A percentile compares a stretch with the other conserved stretches of the same genome.
Evolutionary conservation across 2,797 vertebrate species (phyloP).

Genomic region (Chloroceryle inda): DNA sequence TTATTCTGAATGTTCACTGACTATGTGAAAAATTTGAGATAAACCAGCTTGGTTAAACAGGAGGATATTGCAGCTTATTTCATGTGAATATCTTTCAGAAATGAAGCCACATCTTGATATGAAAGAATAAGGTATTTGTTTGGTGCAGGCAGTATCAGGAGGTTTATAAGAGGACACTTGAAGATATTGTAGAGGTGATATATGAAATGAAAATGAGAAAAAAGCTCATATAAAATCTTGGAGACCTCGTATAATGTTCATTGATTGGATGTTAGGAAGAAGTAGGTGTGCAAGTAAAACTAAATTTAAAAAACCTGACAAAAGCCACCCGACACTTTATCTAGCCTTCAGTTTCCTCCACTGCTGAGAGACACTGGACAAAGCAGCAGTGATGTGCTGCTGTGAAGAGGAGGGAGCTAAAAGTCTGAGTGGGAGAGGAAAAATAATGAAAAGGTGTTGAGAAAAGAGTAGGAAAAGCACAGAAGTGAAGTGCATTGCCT

Average conservation of each 20-base stretch:
- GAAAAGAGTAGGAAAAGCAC: not conserved
- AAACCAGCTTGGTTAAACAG: not conserved
- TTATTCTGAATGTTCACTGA: not conserved
- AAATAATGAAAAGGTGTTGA: not conserved
- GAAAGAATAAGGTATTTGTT: not conserved
- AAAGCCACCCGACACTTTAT: not conserved
- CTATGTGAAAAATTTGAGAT: not conserved
- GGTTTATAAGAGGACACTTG: not conserved
- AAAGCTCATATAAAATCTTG: not conserved
- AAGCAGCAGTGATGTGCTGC: not conserved
- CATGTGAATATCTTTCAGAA: not conserved
- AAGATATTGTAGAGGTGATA: not conserved
- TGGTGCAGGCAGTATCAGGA: not conserved
- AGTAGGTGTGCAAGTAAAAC: not conserved
- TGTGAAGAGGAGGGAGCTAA: not conserved
- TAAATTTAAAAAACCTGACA: not conserved
- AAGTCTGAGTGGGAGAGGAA: not conserved
- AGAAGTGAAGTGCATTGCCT: not conserved
- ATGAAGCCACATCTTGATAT: fast-evolving
- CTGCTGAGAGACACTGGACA: not conserved
- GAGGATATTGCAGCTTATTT: not conserved
- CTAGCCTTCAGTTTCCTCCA: not conserved
- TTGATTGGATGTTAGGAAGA: not conserved
- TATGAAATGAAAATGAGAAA: not conserved
- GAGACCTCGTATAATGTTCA: not conserved